These are phyloP conservation scores for Piaya cayana DNA, from an alignment of 2,113 vertebrate genomes.

Conservation along the genomic window DNA sequence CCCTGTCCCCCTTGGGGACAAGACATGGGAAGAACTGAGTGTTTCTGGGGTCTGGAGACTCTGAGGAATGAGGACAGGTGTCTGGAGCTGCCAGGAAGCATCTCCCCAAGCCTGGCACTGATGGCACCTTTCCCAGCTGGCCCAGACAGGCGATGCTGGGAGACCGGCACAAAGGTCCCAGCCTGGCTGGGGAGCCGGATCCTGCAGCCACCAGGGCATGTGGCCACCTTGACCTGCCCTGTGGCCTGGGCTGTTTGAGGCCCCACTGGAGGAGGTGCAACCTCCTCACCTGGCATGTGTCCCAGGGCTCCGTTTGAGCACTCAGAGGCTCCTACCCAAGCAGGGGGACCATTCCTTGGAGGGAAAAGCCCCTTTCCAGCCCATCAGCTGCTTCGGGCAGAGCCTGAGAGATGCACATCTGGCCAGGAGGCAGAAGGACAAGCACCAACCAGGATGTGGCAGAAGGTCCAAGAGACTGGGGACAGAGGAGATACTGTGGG, in stretches of 20 bases:
- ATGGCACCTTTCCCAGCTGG: background rate
- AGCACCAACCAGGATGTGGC: background rate
- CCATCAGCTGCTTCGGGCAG: background rate
- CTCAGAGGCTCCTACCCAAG: fast-evolving
- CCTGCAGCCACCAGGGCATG: fast-evolving
- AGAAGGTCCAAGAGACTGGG: background rate
- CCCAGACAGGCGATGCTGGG: background rate
- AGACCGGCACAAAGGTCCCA: background rate
- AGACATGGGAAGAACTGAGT: background rate
- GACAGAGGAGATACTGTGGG: background rate
- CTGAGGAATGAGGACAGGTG: fast-evolving
- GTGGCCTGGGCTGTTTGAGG: background rate
- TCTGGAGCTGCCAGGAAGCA: background rate
- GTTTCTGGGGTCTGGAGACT: background rate
- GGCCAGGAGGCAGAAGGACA: background rate
- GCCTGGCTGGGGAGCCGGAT: background rate
- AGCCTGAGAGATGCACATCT: background rate
- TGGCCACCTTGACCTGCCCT: background rate
- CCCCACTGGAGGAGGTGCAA: background rate
- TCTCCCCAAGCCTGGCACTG: background rate
- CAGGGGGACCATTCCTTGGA: background rate
- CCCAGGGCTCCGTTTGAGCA: background rate
- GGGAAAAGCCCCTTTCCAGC: background rate
- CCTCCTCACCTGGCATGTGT: fast-evolving
- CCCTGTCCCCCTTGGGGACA: background rate